phyloP scores from a whole-genome alignment of 1,140 invertebrate genomes.

The Vanessa atalanta region DNA sequence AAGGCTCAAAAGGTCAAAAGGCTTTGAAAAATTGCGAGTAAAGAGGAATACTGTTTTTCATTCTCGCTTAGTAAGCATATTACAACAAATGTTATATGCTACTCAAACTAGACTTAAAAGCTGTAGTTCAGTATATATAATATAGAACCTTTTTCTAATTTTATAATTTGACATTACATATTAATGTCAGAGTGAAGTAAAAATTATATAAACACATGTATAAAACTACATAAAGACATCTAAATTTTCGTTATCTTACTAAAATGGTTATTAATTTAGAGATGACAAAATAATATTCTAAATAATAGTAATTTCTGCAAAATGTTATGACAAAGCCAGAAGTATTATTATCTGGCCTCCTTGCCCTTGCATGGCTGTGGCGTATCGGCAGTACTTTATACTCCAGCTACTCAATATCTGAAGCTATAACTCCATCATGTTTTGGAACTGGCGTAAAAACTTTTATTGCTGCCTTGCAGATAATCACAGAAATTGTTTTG shows the following conservation, averaged over 20 bases:
- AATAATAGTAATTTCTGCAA: neutral
- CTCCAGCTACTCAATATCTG: constrained; percentile 48
- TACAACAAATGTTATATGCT: no score
- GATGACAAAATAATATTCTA: neutral
- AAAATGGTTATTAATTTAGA: neutral
- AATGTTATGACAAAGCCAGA: constrained; percentile 46
- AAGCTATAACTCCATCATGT: constrained; percentile 37
- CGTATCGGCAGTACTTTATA: constrained; percentile 47
- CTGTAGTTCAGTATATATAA: no score
- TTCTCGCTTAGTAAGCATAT: no score
- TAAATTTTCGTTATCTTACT: no score
- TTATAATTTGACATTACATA: neutral
- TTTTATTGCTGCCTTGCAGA: constrained; percentile 32
- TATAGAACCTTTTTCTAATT: constrained; percentile 2
- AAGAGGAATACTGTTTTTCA: no score
- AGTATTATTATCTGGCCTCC: constrained; percentile 30
- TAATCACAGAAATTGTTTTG: constrained; percentile 34
- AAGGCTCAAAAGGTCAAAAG: no score
- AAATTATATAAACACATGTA: no score
- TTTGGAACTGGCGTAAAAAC: constrained; percentile 32
- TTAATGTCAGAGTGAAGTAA: no score
- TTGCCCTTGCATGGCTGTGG: constrained; percentile 50
- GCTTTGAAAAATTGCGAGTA: no score
- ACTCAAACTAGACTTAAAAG: no score
- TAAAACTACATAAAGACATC: no score